Conservation (phyloP, 2,113 vertebrate species). For the Entelurus aequoreus region DNA sequence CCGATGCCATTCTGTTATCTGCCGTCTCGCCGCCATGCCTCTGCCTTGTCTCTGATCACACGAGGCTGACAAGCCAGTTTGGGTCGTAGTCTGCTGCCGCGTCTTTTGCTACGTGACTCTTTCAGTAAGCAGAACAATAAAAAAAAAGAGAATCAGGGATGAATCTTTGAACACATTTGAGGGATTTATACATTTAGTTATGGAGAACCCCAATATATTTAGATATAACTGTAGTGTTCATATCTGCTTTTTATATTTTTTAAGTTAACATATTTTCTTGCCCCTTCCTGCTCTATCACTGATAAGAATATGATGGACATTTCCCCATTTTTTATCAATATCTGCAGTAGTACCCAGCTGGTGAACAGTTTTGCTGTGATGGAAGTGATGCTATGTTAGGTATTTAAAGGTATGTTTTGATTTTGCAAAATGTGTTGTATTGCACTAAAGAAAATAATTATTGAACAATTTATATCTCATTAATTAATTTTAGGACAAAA, state of each 20-base stretch:
- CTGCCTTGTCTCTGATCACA: conserved; percentile 71
- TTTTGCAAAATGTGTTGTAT: too few relatives aligned
- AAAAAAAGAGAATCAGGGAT: conserved; percentile 28
- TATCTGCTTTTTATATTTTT: conserved; percentile 23
- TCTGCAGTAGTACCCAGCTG: too few relatives aligned
- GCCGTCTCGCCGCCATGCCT: conserved; percentile 65
- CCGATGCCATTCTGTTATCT: conserved; percentile 62
- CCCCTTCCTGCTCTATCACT: not conserved
- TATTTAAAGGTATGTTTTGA: too few relatives aligned
- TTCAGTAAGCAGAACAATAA: conserved; percentile 33
- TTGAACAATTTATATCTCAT: too few relatives aligned
- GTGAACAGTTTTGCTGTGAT: too few relatives aligned
- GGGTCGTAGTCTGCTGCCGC: conserved; percentile 52
- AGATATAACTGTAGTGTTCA: conserved; percentile 21
- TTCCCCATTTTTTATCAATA: not conserved
- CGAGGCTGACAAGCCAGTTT: conserved; percentile 66
- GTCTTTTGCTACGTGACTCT: conserved; percentile 43
- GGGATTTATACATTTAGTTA: conserved; percentile 36
- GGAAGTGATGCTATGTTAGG: too few relatives aligned
- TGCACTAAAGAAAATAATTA: too few relatives aligned
- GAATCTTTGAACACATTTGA: conserved; percentile 52
- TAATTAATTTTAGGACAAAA: too few relatives aligned
- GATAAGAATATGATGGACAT: conserved; percentile 26
- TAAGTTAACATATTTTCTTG: not conserved
- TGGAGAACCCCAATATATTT: conserved; percentile 26